Evolutionary conservation across 2,888 invertebrate species (phyloP), one percentile per base, ranked within the genome.

Genomic region (Plagodis dolabraria): DNA sequence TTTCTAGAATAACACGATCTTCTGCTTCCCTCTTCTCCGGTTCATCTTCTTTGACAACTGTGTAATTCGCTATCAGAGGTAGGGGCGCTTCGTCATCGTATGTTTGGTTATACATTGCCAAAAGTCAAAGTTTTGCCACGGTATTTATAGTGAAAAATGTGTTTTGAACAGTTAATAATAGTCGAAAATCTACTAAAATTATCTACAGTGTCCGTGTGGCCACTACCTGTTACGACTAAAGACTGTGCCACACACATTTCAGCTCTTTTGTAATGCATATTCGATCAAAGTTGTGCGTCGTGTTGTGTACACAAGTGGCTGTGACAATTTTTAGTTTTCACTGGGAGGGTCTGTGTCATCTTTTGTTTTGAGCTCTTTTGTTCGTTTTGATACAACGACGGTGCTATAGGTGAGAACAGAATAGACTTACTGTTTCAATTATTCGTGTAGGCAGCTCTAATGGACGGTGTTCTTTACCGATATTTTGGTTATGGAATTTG

Each of bases 271-370:
- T 92, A 77, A 92, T 92, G 92, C 79, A 92, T 90, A 92, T 92
- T 84, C 82, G 86, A 92, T 92, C 87, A 91, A 89, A 89, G 79
- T 79, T 67, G 79, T 80, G 76, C 80, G 78, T 79, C 67, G 79
- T 81, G 75, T 80, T 86, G 86, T 93, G 87, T 88, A 86, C 89
- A 89, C 93, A 93, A 91, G 92, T 92, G 91, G 83, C 70, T 77
- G 42, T 47, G 33, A 61, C 77, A 80, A 80, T 79, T 86, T 87
- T 86, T 79, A 80, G 79, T 82, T 82, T 82, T 80, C 75, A 76
- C 71, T 71, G 77, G 76, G 77, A 76, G 74, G 75, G 70, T 72
- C 72, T 65, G 66, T 71, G 59, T 59, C 59, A 51, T 50, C 60
- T 71, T 74, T 82, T 83, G 80, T 81, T 71, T 78, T 68, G 68